Percentiles rank a stretch among this genome's conserved stretches.
phyloP scores from a whole-genome alignment of 2,888 invertebrate genomes.

The Oscheius sp. region DNA sequence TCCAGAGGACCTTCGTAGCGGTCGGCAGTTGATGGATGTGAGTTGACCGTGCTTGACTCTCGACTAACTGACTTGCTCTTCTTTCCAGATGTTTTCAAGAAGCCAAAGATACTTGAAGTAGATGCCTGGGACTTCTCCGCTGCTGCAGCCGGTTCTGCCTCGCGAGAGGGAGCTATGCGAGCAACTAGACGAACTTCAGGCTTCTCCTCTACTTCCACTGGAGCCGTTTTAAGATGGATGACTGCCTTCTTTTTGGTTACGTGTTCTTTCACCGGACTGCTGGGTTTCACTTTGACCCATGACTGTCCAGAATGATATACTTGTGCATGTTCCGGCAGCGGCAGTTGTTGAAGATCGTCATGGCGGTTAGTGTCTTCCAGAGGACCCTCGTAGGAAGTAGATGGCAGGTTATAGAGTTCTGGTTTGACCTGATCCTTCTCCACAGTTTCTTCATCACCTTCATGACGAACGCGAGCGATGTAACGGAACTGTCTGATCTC shows the following conservation, averaged over 20 bases:
- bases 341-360: constrained; percentile 37
- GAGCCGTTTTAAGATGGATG: constrained; percentile 24
- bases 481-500: constrained; percentile 36
- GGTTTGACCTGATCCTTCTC: constrained; percentile 38
- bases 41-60: neutral
- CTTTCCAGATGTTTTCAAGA: constrained; percentile 11
- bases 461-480: constrained; percentile 45
- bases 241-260: constrained; percentile 31
- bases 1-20: constrained; percentile 32
- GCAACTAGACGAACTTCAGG: constrained; percentile 44
- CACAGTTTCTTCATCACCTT: constrained; percentile 48
- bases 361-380: constrained; percentile 39
- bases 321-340: constrained; percentile 37
- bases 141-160: constrained; percentile 36
- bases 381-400: constrained; percentile 40
- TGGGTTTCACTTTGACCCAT: neutral
- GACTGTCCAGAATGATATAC: constrained; percentile 48
- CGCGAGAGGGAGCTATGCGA: constrained; percentile 24
- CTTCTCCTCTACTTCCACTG: neutral
- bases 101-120: constrained; percentile 5
- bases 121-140: constrained; percentile 3
- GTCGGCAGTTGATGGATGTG: constrained; percentile 3
- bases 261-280: neutral
- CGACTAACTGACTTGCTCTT: neutral
- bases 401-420: constrained; percentile 39